Base-by-base conservation (phyloP, 2,888 invertebrate genomes). In the Bombylius discolor region DNA sequence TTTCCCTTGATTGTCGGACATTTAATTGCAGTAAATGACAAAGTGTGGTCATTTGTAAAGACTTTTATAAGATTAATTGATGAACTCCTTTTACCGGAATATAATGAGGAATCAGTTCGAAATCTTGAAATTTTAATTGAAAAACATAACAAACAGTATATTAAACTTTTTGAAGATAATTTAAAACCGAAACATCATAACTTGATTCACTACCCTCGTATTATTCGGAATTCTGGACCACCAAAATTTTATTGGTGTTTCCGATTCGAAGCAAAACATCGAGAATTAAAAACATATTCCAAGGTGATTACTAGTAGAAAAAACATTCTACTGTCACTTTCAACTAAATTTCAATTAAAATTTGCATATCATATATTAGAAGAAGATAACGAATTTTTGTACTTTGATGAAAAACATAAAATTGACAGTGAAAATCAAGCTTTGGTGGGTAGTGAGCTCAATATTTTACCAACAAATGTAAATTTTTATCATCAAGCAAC, bases 171-270 rank as follows among this genome's bases (percentile, higher is more conserved):
- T 36, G 33, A 42, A 34, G 55, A 55, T 51, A 49, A 31, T 11
- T 54, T 57, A 12, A 55, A 53, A 47, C 57, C 57, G 8, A 57
- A 57, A 47, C 47, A 49, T 34, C 57, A 57, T 53, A 36, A 55
- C 33, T 45, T 57, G 23, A 14, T 57, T 8, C 57, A 57, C 39
- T 57, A 57, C 39, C 55, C 50, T 45, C 34, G 51, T 23, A 54
- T 57, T 14, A 51, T 57, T 51, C 46, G 46, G 4, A 13, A 51
- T 12, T 51, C 54, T 32, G 57, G 57, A 13, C 57, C 57, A 44
- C 51, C 51, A 31, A 51, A 46, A 47, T 47, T 34, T 51, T 47
- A 50, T 39, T 46, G 47, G 36, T 51, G 47, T 12, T 51, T 56
- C 34, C 45, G 56, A 9, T 51, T 50, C 39, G 56, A 56, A 51